Percentiles rank a stretch among this genome's conserved stretches.
These are phyloP conservation scores for Microdon myrmicae DNA, from an alignment of 2,888 invertebrate species.

Conservation along the genomic window DNA sequence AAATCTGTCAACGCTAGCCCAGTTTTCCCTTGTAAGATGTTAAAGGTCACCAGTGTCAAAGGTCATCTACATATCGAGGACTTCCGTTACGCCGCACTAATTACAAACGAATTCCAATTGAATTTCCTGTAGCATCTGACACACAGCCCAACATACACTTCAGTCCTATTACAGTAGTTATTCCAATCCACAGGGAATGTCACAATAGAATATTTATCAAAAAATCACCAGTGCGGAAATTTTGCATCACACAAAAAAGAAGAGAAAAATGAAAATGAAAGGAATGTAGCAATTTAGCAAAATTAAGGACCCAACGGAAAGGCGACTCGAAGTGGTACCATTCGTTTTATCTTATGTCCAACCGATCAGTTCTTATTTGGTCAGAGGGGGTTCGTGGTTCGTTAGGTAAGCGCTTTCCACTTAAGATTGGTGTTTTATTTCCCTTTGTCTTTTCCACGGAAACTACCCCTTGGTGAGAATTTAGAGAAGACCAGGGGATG, in stretches of 20 bases:
- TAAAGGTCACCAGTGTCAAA: too few relatives aligned
- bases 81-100: slow-evolving; percentile 23
- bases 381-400: slow-evolving; percentile 46
- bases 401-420: slow-evolving; percentile 44
- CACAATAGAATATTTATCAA: slow-evolving; percentile 43
- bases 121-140: slow-evolving; percentile 6
- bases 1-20: too few relatives aligned
- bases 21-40: too few relatives aligned
- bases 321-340: slow-evolving; percentile 25
- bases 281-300: slow-evolving; percentile 19
- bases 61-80: slow-evolving; percentile 29
- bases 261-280: too few relatives aligned
- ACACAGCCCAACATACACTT: too few relatives aligned
- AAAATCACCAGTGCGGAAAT: slow-evolving; percentile 37
- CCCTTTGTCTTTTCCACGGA: neutral
- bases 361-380: slow-evolving; percentile 35
- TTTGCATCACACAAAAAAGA: slow-evolving; percentile 26
- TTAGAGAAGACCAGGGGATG: slow-evolving; percentile 29
- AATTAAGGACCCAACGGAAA: slow-evolving; percentile 27
- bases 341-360: slow-evolving; percentile 34
- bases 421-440: slow-evolving; percentile 15
- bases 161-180: slow-evolving; percentile 21
- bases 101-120: slow-evolving; percentile 10
- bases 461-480: slow-evolving; percentile 30
- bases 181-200: slow-evolving; percentile 24